Conservation (phyloP, 2,888 invertebrate species). For the Idaea straminata region DNA sequence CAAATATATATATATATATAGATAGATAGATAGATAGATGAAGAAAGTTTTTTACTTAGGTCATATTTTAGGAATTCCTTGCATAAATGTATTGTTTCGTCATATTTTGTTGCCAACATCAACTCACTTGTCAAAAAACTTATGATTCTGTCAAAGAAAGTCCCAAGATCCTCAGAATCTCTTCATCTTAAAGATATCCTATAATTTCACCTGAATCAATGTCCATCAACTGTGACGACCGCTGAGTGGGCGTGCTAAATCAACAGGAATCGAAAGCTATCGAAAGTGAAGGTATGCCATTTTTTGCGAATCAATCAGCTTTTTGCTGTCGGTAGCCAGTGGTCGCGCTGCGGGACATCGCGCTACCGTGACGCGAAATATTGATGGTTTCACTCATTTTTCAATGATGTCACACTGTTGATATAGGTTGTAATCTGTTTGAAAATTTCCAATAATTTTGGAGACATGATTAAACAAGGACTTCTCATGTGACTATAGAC, state of each 20-base stretch:
- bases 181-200: background rate
- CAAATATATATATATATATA: no score
- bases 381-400: conserved; percentile 54
- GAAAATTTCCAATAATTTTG: background rate
- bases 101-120: no score
- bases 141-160: background rate
- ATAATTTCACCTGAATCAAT: background rate
- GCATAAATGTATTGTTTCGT: no score
- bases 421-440: conserved; percentile 23
- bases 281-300: conserved; percentile 58
- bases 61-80: no score
- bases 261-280: conserved; percentile 39
- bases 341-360: conserved; percentile 57
- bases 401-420: conserved; percentile 37
- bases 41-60: no score
- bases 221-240: conserved; percentile 12
- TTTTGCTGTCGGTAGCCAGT: conserved; percentile 49
- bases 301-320: conserved; percentile 65
- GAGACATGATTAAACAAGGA: no score
- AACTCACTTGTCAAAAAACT: no score
- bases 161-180: background rate
- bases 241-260: conserved; percentile 70
- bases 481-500: no score
- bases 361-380: conserved; percentile 48
- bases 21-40: no score